phyloP scores from a whole-genome alignment of 2,888 invertebrate species.

The Lissonota sp. region DNA sequence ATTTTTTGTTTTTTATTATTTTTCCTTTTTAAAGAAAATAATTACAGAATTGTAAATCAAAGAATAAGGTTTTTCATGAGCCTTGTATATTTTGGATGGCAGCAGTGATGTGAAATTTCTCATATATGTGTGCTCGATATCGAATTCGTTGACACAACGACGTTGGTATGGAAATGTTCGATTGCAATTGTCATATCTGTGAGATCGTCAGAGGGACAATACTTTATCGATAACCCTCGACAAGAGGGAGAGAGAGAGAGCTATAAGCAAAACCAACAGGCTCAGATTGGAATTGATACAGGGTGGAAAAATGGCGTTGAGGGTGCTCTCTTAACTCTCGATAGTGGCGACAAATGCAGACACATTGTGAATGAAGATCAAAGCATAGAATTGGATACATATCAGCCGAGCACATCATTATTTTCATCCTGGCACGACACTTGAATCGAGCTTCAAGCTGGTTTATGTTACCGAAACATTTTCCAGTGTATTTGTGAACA shows the following conservation, averaged over 20 bases:
- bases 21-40: too few species aligned
- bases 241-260: slow-evolving; percentile 19
- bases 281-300: slow-evolving; percentile 32
- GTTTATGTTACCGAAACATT: too few species aligned
- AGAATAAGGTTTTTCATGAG: too few species aligned
- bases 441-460: slow-evolving; percentile 37
- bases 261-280: slow-evolving; percentile 15
- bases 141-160: slow-evolving; percentile 58
- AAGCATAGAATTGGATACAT: slow-evolving; percentile 22
- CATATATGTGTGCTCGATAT: not conserved
- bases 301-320: slow-evolving; percentile 51
- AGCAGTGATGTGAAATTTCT: too few species aligned
- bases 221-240: slow-evolving; percentile 41
- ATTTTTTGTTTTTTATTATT: not conserved
- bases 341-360: slow-evolving; percentile 20
- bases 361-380: slow-evolving; percentile 26
- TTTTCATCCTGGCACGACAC: slow-evolving; percentile 35
- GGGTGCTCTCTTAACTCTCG: slow-evolving; percentile 16
- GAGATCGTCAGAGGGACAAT: slow-evolving; percentile 43
- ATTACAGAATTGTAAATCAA: too few species aligned
- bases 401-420: slow-evolving; percentile 42
- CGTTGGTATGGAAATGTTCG: slow-evolving; percentile 42
- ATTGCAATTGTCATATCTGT: slow-evolving; percentile 26
- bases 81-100: too few species aligned
- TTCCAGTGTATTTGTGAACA: too few species aligned